Conservation (phyloP, 64 coral and sea anemone genomes). For the Pocillopora verrucosa region DNA sequence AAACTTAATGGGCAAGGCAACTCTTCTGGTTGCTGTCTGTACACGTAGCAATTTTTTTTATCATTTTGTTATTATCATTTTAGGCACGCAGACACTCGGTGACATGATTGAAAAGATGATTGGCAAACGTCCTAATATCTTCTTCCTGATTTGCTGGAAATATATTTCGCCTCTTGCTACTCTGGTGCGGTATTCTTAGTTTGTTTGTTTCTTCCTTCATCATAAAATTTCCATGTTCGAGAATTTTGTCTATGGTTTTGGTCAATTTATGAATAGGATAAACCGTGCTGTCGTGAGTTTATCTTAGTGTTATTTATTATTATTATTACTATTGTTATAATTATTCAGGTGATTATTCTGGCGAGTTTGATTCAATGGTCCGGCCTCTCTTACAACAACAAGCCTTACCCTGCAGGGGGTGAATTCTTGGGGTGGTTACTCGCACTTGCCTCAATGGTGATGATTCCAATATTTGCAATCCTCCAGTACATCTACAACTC, state of each 20-base stretch:
- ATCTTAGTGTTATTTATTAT: background rate
- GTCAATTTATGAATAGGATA: no score
- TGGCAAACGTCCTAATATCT: slow-evolving; percentile 70
- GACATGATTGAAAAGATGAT: slow-evolving; percentile 94
- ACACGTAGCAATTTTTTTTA: background rate
- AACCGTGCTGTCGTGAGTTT: no score
- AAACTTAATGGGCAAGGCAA: no score
- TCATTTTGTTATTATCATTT: background rate
- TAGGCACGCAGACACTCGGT: slow-evolving; percentile 66
- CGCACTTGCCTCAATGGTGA: slow-evolving; percentile 50
- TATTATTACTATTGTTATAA: background rate
- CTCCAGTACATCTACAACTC: slow-evolving; percentile 20
- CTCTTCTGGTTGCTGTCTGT: background rate
- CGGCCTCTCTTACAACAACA: slow-evolving; percentile 58
- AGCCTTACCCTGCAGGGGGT: slow-evolving; percentile 70
- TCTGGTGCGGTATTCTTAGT: slow-evolving; percentile 36
- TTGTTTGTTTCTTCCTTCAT: no score
- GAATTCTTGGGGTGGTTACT: slow-evolving; percentile 83
- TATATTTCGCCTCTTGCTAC: slow-evolving; percentile 74
- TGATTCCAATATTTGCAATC: slow-evolving; percentile 42
- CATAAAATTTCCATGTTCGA: no score
- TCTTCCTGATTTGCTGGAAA: slow-evolving; percentile 89
- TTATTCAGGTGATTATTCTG: slow-evolving; percentile 62
- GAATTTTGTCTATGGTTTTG: no score
- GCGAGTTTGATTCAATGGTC: slow-evolving; percentile 73